phyloP scores from a whole-genome alignment of 2,113 vertebrate genomes.

The Ceyx melanurus region DNA sequence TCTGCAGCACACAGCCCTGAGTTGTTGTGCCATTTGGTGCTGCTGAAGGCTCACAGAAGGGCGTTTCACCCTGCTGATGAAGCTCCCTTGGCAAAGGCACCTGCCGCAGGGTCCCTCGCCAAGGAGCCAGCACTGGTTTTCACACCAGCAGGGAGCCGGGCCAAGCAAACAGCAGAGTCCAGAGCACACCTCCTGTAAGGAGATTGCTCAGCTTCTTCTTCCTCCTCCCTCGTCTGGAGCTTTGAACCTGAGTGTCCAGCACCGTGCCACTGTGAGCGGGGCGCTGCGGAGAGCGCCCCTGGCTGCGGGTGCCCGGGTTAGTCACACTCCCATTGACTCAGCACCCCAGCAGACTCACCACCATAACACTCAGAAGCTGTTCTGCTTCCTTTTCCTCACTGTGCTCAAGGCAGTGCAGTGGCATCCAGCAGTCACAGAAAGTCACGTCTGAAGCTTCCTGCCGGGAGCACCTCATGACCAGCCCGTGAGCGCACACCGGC shows the following conservation, averaged over 20 bases:
- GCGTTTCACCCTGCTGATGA: neutral
- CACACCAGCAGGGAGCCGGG: neutral
- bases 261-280: neutral
- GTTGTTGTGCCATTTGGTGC: neutral
- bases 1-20: neutral
- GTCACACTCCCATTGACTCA: neutral
- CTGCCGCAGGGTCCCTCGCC: too few species aligned
- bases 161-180: neutral
- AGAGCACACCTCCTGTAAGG: neutral
- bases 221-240: neutral
- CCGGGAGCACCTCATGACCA: neutral
- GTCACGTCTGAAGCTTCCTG: neutral
- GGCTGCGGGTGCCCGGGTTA: neutral
- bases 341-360: neutral
- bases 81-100: neutral
- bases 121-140: neutral
- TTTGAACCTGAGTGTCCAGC: neutral
- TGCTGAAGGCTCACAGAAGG: neutral
- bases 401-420: neutral
- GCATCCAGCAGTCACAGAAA: neutral
- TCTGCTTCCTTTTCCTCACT: neutral
- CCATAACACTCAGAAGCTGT: neutral
- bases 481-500: rapidly evolving
- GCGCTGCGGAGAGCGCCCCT: neutral
- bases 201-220: neutral